Conservation (phyloP, 2,888 invertebrate species). For the Plagodis pulveraria region DNA sequence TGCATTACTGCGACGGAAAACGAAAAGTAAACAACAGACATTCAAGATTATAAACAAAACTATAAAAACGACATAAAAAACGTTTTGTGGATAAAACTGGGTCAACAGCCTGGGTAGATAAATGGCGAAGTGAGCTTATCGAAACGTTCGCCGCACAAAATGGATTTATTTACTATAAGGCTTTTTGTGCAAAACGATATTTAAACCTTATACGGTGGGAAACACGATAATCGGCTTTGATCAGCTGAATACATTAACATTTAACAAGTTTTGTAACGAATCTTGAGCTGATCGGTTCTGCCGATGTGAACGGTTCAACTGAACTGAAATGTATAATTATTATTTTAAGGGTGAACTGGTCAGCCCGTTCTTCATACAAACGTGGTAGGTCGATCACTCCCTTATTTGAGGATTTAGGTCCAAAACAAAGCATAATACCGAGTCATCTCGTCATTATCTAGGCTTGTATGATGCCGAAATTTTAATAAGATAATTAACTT, state of each 20-base stretch:
- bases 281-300: background rate
- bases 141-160: slow-evolving; percentile 23
- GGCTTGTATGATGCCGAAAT: too few species aligned
- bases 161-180: slow-evolving; percentile 2
- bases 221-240: background rate
- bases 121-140: slow-evolving; percentile 48
- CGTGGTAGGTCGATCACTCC: too few species aligned
- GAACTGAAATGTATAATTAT: too few species aligned
- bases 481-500: too few species aligned
- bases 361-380: too few species aligned
- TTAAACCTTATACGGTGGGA: slow-evolving; percentile 2
- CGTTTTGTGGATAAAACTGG: slow-evolving; percentile 42
- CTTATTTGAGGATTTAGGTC: too few species aligned
- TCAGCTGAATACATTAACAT: background rate
- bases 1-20: background rate
- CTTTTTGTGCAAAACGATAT: slow-evolving; percentile 8
- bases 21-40: slow-evolving; percentile 28
- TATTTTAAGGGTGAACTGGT: too few species aligned
- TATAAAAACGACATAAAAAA: slow-evolving; percentile 47
- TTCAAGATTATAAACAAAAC: slow-evolving; percentile 41
- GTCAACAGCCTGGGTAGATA: slow-evolving; percentile 40
- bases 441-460: too few species aligned
- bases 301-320: too few species aligned
- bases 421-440: too few species aligned
- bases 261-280: background rate